Base-by-base conservation (phyloP, 2,888 invertebrate species). In the Gnatocerus cornutus region DNA sequence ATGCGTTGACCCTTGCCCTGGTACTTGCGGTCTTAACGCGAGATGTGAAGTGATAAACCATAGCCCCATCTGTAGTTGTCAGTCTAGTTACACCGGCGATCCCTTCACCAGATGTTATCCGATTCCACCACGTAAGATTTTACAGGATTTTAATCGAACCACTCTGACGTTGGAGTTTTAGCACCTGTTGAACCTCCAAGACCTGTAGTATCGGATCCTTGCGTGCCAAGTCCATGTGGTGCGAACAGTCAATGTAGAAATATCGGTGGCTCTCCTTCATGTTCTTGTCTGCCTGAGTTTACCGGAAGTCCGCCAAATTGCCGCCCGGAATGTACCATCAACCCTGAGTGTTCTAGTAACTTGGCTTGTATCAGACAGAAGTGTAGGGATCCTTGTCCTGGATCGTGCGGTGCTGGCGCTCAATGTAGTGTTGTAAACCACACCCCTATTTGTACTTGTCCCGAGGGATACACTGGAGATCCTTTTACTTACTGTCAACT, bases 201-300 rank as follows among this genome's bases (percentile, higher is more conserved):
- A 62, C 82, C 82, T 53, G 82, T 83, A 48, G 81, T 84, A 58
- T 77, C 82, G 1, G 87, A 89, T 75, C 91, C 90, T 8, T 92
- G 92, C 76, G 85, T 89, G 53, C 94, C 94, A 56, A 91, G 92
- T 30, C 94, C 94, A 0, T 94, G 94, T 79, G 94, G 94, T 13
- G 89, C 93, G 4, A 93, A 94, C 81, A 91, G 92, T 76, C 88
- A 91, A 79, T 95, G 95, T 80, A 89, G 89, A 65, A 91, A 90
- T 78, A 83, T 89, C 59, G 80, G 80, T 56, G 79, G 79, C 73
- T 83, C 78, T 79, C 91, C 92, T 5, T 89, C 91, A 1, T 91
- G 91, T 76, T 87, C 88, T 8, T 91, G 91, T 76, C 79, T 89
- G 37, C 80, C 86, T 1, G 86, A 86, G 61, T 92, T 88, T 79